Evolutionary conservation across 2,797 vertebrate species (phyloP), one percentile per base, ranked within the genome.

Genomic region (Tangara arthus): DNA sequence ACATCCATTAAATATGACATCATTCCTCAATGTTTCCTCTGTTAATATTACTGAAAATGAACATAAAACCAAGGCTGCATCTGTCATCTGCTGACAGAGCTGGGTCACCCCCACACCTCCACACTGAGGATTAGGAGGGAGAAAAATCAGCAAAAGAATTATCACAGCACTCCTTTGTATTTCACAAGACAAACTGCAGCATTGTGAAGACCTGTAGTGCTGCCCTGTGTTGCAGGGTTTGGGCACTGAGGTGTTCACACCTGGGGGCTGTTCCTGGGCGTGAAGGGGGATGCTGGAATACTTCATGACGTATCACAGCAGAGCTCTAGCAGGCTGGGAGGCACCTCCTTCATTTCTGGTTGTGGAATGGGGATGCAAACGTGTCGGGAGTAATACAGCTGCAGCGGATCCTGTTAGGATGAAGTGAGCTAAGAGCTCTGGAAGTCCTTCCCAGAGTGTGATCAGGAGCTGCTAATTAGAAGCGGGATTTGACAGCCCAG

Each of bases 261-360:
- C 41, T 24, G 41, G 11, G 18, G 22, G 26, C 66, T 79, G 14
- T 20, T 80, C 15, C 59, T 50, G 27, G 27, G 13, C 0, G 0
- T 18, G 34, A 32, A 44, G 2, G 1, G 27, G 6, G 15, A 44
- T 32, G 32, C 63, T 65, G 47, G 18, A 82, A 66, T 17, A 15
- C 2, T 37, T 27, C 23, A 7, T 17, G 47, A 44, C 50, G 28
- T 27, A 5, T 22, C 37, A 4, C 41, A 52, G 41, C 16, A 15
- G 16, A n/a, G 35, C 44, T 41, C 3, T 1, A 34, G 76, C 49
- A 16, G 53, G 28, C 50, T 44, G 75, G 21, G 22, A 41, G 59
- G 65, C 34, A 32, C 12, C 26, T 71, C 12, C 41, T 46, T 27
- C 3, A 19, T 5, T 59, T 49, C 57, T 39, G 22, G 3, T 2